Base-by-base conservation (phyloP, 1,140 invertebrate genomes). In the Habropoda laboriosa region DNA sequence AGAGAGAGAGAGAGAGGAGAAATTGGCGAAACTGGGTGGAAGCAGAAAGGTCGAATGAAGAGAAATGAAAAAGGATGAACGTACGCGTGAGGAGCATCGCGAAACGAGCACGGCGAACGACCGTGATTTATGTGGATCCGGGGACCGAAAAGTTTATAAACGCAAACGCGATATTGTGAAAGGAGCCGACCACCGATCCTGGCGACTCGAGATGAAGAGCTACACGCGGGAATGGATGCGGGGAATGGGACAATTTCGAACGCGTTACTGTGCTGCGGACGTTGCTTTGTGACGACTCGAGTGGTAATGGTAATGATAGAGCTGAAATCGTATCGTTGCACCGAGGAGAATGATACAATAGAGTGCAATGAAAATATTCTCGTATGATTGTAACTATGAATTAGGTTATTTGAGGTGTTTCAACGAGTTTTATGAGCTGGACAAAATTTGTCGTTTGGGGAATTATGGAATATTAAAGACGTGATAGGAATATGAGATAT, bases 61-160 rank as follows among this genome's bases (percentile, higher is more conserved):
- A 73, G 67, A 53, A 71, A 78, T 68, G 75, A 81, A 77, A 63
- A 70, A 40, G 73, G 67, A 76, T 68, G 67, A 27, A 60, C 49
- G 35, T 24, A 57, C 53, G 63, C 53, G 63, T 55, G 63, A 76
- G 63, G 45, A 55, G 64, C 64, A 68, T 76, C 30, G 63, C 51
- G 60, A 57, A 13, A 71, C 51, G 68, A n/a, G 51, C n/a, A 35
- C 12, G 8, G n/a, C 30, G n/a, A 55, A 24, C 73, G 10, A 24
- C 61, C 30, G 47, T 76, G 74, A 76, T 68, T 76, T 76, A 76
- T 76, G 63, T 57, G 74, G 51, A 68, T 67, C 63, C 51, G 49
- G 61, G 49, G 74, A 57, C 30, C 40, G 63, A 40, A 68, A 68
- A 76, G 38, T 76, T 76, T 67, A 76, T 76, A 66, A 76, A 57